These are phyloP conservation scores for Monochamus alternatus DNA, from an alignment of 2,888 invertebrate species.

Conservation along the genomic window DNA sequence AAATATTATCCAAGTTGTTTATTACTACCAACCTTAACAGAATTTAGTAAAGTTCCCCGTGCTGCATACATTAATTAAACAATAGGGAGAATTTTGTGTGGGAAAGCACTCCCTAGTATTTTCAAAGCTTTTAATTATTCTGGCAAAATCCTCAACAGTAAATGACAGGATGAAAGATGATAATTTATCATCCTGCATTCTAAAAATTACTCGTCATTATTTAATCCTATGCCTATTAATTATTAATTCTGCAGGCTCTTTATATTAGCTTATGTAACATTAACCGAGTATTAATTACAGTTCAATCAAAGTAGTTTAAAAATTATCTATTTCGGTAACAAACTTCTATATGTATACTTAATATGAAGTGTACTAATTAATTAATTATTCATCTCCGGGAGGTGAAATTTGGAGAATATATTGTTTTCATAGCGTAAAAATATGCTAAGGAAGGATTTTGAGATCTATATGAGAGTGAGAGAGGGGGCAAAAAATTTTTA, in stretches of 20 bases:
- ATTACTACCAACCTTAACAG: background rate
- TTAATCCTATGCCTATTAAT: background rate
- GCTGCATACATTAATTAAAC: background rate
- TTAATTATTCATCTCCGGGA: too few species aligned
- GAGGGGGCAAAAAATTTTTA: too few species aligned
- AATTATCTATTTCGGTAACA: too few species aligned
- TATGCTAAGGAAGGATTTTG: too few species aligned
- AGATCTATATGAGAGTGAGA: too few species aligned
- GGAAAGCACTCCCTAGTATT: background rate
- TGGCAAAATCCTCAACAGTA: background rate
- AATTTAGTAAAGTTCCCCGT: background rate
- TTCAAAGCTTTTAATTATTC: constrained; percentile 3
- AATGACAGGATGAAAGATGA: background rate
- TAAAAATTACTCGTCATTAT: background rate
- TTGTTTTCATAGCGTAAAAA: too few species aligned
- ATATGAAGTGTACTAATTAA: too few species aligned
- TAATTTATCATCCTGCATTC: constrained; percentile 2
- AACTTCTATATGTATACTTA: too few species aligned
- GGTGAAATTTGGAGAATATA: too few species aligned
- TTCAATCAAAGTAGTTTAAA: background rate
- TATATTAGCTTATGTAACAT: background rate
- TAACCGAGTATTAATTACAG: background rate
- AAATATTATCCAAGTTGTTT: too few species aligned
- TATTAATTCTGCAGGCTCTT: background rate
- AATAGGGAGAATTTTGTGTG: background rate